Evolutionary conservation across 2,888 invertebrate species (phyloP).

Genomic region (Meta bourneti): DNA sequence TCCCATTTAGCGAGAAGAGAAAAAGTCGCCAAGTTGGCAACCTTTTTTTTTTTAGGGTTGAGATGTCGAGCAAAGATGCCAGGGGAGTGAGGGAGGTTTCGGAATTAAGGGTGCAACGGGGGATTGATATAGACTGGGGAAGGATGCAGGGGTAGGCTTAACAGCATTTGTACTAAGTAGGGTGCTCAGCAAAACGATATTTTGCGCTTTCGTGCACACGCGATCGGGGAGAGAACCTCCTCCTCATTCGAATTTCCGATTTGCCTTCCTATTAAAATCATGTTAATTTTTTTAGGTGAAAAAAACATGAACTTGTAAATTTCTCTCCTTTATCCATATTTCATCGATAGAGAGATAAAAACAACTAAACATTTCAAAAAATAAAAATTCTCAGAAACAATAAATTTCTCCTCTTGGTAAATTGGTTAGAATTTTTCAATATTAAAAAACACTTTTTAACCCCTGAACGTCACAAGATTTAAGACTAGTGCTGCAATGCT

Average conservation of each 20-base stretch:
- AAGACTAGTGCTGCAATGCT: no score
- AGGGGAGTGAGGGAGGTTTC: conserved; percentile 33
- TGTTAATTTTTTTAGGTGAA: background rate
- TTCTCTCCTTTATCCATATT: no score
- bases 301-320: background rate
- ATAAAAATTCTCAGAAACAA: no score
- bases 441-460: no score
- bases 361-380: no score
- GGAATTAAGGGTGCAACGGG: conserved; percentile 54
- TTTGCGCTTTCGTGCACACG: conserved; percentile 28
- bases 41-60: background rate
- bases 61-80: conserved; percentile 16
- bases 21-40: conserved; percentile 22
- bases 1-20: no score
- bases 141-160: conserved; percentile 32
- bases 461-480: no score
- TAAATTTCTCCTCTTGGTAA: no score
- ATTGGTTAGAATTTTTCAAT: no score
- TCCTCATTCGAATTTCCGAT: background rate
- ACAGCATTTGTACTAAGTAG: conserved; percentile 51
- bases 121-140: conserved; percentile 43
- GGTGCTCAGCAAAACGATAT: conserved; percentile 22
- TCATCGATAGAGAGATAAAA: no score
- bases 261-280: background rate
- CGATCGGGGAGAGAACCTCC: background rate